Evolutionary conservation across 2,113 vertebrate species (phyloP).

Genomic region (Cervus canadensis): DNA sequence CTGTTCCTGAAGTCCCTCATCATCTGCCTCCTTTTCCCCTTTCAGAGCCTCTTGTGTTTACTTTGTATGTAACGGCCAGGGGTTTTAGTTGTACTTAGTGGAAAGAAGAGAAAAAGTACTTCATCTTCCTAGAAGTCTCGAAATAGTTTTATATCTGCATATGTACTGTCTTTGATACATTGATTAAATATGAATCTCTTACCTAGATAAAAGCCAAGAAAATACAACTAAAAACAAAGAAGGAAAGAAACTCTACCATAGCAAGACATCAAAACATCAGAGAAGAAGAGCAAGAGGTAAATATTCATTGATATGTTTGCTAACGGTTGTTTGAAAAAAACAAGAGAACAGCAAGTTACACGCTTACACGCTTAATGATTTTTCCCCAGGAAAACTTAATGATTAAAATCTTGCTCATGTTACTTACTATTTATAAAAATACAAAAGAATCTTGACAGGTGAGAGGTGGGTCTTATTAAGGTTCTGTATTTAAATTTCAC

Average conservation of each 20-base stretch:
- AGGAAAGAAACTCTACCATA: conserved; percentile 57
- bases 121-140: neutral
- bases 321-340: neutral
- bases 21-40: neutral
- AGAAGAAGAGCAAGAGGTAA: conserved; percentile 60
- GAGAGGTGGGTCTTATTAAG: neutral
- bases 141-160: neutral
- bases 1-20: neutral
- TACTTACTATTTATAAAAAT: conserved; percentile 49
- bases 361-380: neutral
- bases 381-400: neutral
- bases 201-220: conserved; percentile 59
- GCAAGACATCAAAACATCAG: neutral
- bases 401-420: conserved; percentile 27
- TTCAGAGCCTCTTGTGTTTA: neutral
- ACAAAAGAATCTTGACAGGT: neutral
- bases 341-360: neutral
- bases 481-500: neutral
- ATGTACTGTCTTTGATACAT: neutral
- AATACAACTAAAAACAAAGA: conserved; percentile 70
- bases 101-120: neutral
- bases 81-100: neutral
- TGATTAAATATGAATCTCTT: conserved; percentile 47
- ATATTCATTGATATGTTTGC: neutral
- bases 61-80: neutral